These are phyloP conservation scores for Achatina immaculata DNA, from an alignment of 1,140 invertebrate species.

Conservation along the genomic window DNA sequence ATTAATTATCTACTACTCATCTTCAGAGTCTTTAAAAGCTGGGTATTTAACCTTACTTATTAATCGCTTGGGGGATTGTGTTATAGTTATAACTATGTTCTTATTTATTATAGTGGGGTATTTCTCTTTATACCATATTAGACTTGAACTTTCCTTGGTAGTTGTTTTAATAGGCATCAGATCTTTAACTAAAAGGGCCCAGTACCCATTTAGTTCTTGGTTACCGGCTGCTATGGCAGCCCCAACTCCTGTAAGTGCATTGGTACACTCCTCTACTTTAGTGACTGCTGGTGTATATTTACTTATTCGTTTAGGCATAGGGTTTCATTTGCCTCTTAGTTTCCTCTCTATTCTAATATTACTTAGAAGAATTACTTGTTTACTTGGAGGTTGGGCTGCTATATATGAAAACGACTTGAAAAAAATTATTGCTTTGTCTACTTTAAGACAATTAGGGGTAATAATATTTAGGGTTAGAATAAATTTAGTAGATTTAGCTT, in stretches of 20 bases:
- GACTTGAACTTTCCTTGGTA: no score
- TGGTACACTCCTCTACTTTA: constrained; percentile 83
- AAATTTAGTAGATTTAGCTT: constrained; percentile 69
- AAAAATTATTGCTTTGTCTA: constrained; percentile 79
- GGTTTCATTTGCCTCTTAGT: not conserved
- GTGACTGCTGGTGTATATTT: constrained; percentile 81
- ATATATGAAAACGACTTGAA: constrained; percentile 45
- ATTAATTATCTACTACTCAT: constrained; percentile 22
- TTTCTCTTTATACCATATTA: no score
- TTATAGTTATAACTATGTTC: constrained; percentile 43
- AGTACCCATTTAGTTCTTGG: constrained; percentile 81
- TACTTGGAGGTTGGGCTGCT: constrained; percentile 37
- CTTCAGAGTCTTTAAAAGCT: constrained; percentile 71
- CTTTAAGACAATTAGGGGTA: constrained; percentile 79
- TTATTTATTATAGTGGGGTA: constrained; percentile 20
- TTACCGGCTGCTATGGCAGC: constrained; percentile 80
- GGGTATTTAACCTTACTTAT: constrained; percentile 77
- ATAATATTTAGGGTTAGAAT: constrained; percentile 76
- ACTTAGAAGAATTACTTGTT: constrained; percentile 33
- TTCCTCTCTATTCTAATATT: constrained; percentile 46
- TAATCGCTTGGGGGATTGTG: constrained; percentile 72
- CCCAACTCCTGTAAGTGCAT: constrained; percentile 79
- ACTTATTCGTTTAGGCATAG: constrained; percentile 74
- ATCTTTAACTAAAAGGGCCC: constrained; percentile 80
- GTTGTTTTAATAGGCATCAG: constrained; percentile 55